Conservation (phyloP, 2,888 invertebrate species). For the Gymnoscelis rufifasciata region DNA sequence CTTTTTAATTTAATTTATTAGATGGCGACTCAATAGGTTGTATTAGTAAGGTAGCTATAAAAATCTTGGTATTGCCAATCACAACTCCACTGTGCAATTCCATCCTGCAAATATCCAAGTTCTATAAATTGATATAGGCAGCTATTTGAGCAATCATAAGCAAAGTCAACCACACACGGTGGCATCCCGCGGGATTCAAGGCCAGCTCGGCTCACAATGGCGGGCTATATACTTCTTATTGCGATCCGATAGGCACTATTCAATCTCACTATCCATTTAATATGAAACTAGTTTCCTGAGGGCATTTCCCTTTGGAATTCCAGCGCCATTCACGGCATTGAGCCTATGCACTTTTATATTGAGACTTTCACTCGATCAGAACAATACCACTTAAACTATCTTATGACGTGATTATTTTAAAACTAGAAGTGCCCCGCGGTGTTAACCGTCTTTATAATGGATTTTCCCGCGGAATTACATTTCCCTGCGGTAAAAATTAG, state of each 20-base stretch:
- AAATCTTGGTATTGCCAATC: too few relatives aligned
- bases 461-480: too few relatives aligned
- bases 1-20: too few relatives aligned
- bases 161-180: slow-evolving; percentile 48
- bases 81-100: too few relatives aligned
- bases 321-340: slow-evolving; percentile 49
- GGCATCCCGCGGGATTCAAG: slow-evolving; percentile 55
- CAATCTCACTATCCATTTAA: slow-evolving; percentile 69
- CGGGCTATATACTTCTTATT: slow-evolving; percentile 62
- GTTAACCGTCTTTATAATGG: too few relatives aligned
- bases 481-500: too few relatives aligned
- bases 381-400: neutral
- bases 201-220: slow-evolving; percentile 59
- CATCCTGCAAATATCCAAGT: too few relatives aligned
- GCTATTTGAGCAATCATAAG: slow-evolving; percentile 23
- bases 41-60: too few relatives aligned
- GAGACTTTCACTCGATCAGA: slow-evolving; percentile 39
- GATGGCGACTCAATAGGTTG: too few relatives aligned
- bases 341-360: slow-evolving; percentile 35
- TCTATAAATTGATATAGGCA: slow-evolving; percentile 16
- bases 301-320: slow-evolving; percentile 47
- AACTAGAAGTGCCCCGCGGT: too few relatives aligned
- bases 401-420: too few relatives aligned
- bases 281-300: slow-evolving; percentile 71
- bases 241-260: slow-evolving; percentile 60